Evolutionary conservation across 2,797 vertebrate genomes (phyloP).

Genomic region (Hephaestus fuliginosus): DNA sequence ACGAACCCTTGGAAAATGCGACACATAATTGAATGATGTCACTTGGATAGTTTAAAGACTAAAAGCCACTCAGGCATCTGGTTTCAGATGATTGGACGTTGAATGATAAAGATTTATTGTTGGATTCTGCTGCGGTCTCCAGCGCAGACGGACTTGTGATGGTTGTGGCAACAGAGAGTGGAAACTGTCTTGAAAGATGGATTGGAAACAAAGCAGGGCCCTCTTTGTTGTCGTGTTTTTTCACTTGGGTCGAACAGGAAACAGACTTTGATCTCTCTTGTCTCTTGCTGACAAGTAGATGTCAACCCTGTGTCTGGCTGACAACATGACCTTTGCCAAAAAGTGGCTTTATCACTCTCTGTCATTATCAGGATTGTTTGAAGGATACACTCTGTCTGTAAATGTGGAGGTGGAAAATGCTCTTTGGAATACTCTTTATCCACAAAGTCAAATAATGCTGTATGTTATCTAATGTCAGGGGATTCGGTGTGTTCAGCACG

Average conservation of each 20-base stretch:
- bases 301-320: neutral
- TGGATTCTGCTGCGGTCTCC: neutral
- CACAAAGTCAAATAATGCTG: neutral
- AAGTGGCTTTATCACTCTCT: neutral
- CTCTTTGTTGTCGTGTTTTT: neutral
- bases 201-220: neutral
- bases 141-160: neutral
- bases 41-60: neutral
- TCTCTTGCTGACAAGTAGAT: neutral
- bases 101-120: neutral
- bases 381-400: neutral
- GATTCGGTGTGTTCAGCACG: neutral
- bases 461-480: neutral
- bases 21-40: neutral
- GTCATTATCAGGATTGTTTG: neutral
- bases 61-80: neutral
- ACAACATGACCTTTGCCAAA: neutral
- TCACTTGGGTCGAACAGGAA: neutral
- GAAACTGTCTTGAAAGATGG: neutral
- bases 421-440: neutral
- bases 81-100: neutral
- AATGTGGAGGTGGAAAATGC: neutral
- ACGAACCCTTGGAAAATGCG: neutral
- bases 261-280: neutral
- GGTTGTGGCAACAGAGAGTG: neutral